phyloP scores from a whole-genome alignment of 92 coral and sea anemone species.

The Zoanthus sansibaricus region DNA sequence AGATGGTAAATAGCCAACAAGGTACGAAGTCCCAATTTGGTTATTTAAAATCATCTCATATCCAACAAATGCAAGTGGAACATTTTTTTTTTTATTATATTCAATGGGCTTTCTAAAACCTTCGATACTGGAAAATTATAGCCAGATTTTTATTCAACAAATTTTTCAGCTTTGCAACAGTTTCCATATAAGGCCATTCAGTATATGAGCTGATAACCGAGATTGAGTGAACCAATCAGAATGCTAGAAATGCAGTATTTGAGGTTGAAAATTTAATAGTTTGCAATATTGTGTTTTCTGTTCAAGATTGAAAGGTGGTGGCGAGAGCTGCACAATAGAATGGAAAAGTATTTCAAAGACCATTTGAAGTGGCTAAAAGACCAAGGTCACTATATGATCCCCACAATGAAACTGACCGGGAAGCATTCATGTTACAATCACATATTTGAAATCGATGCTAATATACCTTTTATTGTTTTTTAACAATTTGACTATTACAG shows the following conservation, averaged over 20 bases:
- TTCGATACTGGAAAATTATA: no score
- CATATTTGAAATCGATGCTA: slow-evolving; percentile 3
- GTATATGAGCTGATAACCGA: neutral
- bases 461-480: neutral
- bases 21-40: no score
- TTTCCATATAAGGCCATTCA: neutral
- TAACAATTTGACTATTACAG: no score
- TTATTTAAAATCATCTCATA: no score
- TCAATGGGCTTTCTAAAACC: no score
- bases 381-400: slow-evolving; percentile 26
- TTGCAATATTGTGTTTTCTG: slow-evolving; percentile 29
- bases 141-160: no score
- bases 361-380: slow-evolving; percentile 39
- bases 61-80: no score
- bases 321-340: slow-evolving; percentile 35
- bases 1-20: neutral
- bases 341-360: slow-evolving; percentile 37
- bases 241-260: neutral
- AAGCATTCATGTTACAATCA: slow-evolving; percentile 22
- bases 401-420: slow-evolving; percentile 34
- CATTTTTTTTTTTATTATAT: no score
- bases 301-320: slow-evolving; percentile 43
- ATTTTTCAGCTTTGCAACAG: neutral
- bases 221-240: neutral
- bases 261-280: neutral